A percentile compares a stretch with the other conserved stretches of the same genome.
phyloP scores from a whole-genome alignment of 2,113 vertebrate genomes.

The Sisor rabdophorus region DNA sequence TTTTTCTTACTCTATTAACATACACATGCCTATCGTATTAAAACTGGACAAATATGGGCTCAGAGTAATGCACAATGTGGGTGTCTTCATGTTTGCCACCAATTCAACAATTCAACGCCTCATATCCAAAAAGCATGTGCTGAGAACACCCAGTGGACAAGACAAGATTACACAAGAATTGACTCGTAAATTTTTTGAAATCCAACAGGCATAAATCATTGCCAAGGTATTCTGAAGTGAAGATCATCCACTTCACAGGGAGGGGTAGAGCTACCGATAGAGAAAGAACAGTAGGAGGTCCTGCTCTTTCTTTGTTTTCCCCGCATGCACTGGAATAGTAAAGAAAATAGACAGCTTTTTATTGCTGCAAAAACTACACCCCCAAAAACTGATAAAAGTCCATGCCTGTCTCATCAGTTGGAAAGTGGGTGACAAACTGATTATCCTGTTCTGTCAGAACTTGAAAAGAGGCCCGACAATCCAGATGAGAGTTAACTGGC shows the following conservation, averaged over 20 bases:
- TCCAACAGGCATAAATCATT: conserved; percentile 33
- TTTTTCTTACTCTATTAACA: conserved; percentile 18
- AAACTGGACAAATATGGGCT: background rate
- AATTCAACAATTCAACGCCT: background rate
- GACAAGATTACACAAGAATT: conserved; percentile 39
- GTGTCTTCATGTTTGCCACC: conserved; percentile 9
- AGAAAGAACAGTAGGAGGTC: conserved; percentile 22
- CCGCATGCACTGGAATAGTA: conserved; percentile 1
- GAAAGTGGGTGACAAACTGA: conserved; percentile 33
- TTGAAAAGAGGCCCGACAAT: conserved; percentile 33
- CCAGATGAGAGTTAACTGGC: conserved; percentile 41
- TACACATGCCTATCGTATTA: background rate
- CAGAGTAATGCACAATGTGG: background rate
- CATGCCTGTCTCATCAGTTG: conserved; percentile 30
- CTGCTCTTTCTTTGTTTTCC: conserved; percentile 6
- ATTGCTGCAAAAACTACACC: conserved; percentile 13
- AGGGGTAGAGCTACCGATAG: conserved; percentile 10
- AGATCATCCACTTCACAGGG: conserved; percentile 11
- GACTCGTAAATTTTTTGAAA: conserved; percentile 39
- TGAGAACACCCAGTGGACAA: conserved; percentile 15
- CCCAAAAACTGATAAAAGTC: conserved; percentile 32
- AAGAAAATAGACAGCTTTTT: conserved; percentile 21
- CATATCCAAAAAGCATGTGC: conserved; percentile 8
- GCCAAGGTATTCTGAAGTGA: conserved; percentile 12
- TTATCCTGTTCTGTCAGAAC: conserved; percentile 39